Evolutionary conservation across 1,140 invertebrate species (phyloP).

Genomic region (Drosophila erecta): DNA sequence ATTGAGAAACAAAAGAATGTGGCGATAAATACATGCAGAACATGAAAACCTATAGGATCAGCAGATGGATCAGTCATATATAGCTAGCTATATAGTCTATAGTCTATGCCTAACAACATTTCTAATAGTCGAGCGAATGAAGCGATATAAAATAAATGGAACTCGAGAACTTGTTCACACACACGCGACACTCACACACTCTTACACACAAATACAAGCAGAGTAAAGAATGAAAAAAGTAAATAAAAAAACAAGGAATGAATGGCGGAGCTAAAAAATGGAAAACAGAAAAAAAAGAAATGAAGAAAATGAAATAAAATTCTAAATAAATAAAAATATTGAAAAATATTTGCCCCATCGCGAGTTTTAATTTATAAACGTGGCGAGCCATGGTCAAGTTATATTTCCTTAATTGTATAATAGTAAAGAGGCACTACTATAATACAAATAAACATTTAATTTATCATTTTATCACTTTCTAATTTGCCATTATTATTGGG

Average conservation of each 20-base stretch:
- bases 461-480: neutral
- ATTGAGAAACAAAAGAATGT: neutral
- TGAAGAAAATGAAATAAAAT: conserved; percentile 84
- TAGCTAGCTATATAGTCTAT: conserved; percentile 63
- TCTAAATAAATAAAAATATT: conserved; percentile 83
- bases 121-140: conserved; percentile 33
- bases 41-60: conserved; percentile 37
- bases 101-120: conserved; percentile 55
- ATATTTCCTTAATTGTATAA: too few relatives aligned
- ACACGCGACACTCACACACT: conserved; percentile 79
- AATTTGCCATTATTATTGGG: too few relatives aligned
- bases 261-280: conserved; percentile 24
- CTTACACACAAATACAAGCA: conserved; percentile 85
- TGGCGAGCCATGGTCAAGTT: conserved; percentile 6
- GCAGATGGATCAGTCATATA: conserved; percentile 49
- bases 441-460: too few relatives aligned
- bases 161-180: conserved; percentile 57
- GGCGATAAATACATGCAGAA: conserved; percentile 13
- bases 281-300: conserved; percentile 47
- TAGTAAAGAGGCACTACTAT: too few relatives aligned
- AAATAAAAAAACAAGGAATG: conserved; percentile 12
- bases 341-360: conserved; percentile 56
- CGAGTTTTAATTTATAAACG: conserved; percentile 28
- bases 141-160: conserved; percentile 85
- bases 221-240: conserved; percentile 41